Evolutionary conservation across 2,113 vertebrate species (phyloP), one percentile per base, ranked within the genome.

Genomic region (Calyptommatus sinebrachiatus): DNA sequence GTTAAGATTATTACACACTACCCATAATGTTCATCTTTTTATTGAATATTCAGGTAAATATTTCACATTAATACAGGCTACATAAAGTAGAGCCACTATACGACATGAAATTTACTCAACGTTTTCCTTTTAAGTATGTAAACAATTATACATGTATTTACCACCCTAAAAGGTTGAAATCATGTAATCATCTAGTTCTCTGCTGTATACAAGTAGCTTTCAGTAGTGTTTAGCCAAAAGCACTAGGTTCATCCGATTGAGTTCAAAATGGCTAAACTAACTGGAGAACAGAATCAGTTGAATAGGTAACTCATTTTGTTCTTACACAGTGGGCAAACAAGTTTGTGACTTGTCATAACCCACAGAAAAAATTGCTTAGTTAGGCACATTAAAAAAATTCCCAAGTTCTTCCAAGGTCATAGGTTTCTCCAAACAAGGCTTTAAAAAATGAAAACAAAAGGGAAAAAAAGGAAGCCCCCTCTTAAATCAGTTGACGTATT

Each of bases 1-100:
- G 89, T 88, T 82, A 92, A 92, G 93, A 94, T 92, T 93, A 91
- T 88, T 93, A 94, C 92, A 93, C 90, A 93, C 89, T 90, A 91
- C 93, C 90, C 94, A 84, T 87, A 93, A 92, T 93, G 92, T 95
- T 96, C 77, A 86, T 94, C 91, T 96, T 96, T 95, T 97, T 97
- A 97, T 96, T 99, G 97, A 99, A 97, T 98, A 97, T 97, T 98
- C 97, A 97, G 97, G 97, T 98, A 97, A 97, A 97, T 98, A 97
- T 97, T 99, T 99, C 97, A 99, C 98, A 99, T 99, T 98, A 97
- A 98, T 98, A 98, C 97, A 99, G 97, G 97, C 98, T 98, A 98
- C 97, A 97, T 97, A 97, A 97, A 97, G 97, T 97, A 96, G 96
- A 98, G 97, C 96, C 95, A 93, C 94, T 97, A 95, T 93, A 96